Conservation (phyloP, 1,140 invertebrate species). For the Protaetia brevitarsis region DNA sequence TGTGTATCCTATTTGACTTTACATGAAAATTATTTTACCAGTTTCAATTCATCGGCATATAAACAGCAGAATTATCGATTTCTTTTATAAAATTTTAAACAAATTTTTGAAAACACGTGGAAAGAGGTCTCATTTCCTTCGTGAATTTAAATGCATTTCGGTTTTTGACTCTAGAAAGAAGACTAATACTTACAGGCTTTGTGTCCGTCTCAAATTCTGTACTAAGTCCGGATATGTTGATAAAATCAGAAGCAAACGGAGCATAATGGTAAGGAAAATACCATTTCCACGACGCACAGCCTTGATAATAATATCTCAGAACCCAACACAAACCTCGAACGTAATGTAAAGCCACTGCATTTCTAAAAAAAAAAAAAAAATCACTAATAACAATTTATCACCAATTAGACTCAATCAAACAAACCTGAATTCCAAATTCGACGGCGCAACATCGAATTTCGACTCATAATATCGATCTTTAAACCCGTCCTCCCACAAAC, state of each 20-base stretch:
- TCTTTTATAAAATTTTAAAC: too few species aligned
- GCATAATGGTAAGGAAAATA: constrained; percentile 99
- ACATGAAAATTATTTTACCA: too few species aligned
- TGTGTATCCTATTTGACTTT: too few species aligned
- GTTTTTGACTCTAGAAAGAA: neutral
- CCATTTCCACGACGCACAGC: constrained; percentile 99
- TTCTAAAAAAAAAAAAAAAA: constrained; percentile 51
- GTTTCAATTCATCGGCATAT: too few species aligned
- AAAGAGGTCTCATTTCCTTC: too few species aligned
- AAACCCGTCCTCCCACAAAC: constrained; percentile 96
- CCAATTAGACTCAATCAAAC: neutral
- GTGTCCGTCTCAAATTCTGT: constrained; percentile 88
- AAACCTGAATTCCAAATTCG: constrained; percentile 82
- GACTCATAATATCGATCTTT: constrained; percentile 97
- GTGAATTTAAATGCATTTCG: too few species aligned
- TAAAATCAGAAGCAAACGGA: constrained; percentile 99
- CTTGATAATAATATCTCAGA: constrained; percentile 97
- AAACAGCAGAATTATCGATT: too few species aligned
- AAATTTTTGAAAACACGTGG: too few species aligned
- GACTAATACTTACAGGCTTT: constrained; percentile 65
- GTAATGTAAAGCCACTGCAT: constrained; percentile 90
- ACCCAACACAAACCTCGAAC: constrained; percentile 97
- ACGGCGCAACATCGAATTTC: constrained; percentile 86
- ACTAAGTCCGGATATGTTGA: constrained; percentile 81
- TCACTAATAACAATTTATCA: neutral